Evolutionary conservation across 1,140 invertebrate genomes (phyloP).

Genomic region (Drosophila watanabei): DNA sequence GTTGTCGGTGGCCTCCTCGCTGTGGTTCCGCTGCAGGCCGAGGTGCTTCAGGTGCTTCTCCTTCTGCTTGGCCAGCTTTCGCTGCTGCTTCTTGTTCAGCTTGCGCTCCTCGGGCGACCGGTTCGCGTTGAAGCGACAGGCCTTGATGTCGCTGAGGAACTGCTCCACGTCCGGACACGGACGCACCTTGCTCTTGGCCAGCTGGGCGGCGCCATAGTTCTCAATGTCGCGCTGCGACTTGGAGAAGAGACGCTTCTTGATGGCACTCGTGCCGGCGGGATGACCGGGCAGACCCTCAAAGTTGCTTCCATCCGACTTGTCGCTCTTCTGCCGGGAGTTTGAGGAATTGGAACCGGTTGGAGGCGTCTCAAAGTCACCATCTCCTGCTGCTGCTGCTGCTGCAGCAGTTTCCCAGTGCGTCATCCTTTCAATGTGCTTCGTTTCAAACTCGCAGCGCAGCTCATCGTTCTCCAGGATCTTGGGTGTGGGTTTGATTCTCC

Average conservation of each 20-base stretch:
- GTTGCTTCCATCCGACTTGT: slow-evolving; percentile 70
- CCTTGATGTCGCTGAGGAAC: slow-evolving; percentile 80
- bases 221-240: slow-evolving; percentile 74
- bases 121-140: slow-evolving; percentile 67
- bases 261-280: slow-evolving; percentile 59
- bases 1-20: slow-evolving; percentile 72
- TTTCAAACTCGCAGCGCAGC: slow-evolving; percentile 87
- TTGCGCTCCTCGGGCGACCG: slow-evolving; percentile 83
- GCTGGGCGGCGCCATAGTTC: slow-evolving; percentile 61
- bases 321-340: slow-evolving; percentile 65
- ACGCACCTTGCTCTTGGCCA: slow-evolving; percentile 48
- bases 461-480: slow-evolving; percentile 88
- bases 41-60: slow-evolving; percentile 87
- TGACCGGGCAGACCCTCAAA: slow-evolving; percentile 36
- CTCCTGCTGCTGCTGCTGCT: background rate
- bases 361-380: slow-evolving; percentile 50
- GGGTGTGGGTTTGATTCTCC: slow-evolving; percentile 87
- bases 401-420: slow-evolving; percentile 71
- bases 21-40: slow-evolving; percentile 84
- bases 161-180: slow-evolving; percentile 78
- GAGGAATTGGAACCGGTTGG: slow-evolving; percentile 49
- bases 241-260: slow-evolving; percentile 77
- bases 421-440: slow-evolving; percentile 87
- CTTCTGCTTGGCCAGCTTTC: slow-evolving; percentile 86
- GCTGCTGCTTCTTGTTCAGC: slow-evolving; percentile 80